Conservation (phyloP, 2,113 vertebrate genomes). For the Athene cunicularia region DNA sequence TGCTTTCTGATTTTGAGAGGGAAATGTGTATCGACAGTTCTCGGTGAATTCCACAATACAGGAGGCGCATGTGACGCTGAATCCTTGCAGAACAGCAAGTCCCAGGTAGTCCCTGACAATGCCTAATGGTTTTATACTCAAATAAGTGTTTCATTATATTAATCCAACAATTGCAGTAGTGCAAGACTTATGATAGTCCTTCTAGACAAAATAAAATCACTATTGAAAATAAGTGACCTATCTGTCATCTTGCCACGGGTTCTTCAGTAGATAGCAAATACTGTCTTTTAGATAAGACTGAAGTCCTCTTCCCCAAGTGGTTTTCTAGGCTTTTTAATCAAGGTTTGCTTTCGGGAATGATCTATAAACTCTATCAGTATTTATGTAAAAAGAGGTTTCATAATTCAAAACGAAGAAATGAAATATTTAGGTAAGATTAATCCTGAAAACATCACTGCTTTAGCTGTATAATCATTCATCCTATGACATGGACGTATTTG, state of each 20-base stretch:
- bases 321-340: constrained; percentile 5
- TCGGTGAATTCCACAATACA: not conserved
- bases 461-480: not conserved
- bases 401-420: constrained; percentile 50
- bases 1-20: constrained; percentile 3
- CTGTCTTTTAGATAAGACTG: not conserved
- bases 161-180: not conserved
- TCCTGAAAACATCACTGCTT: constrained; percentile 16
- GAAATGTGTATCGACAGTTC: constrained; percentile 14
- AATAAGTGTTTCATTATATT: not conserved
- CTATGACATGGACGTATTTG: not conserved
- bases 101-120: not conserved
- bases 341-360: constrained; percentile 11
- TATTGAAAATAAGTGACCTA: not conserved
- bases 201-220: not conserved
- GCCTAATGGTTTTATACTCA: not conserved
- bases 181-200: not conserved
- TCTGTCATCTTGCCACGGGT: not conserved
- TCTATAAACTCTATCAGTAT: constrained; percentile 23
- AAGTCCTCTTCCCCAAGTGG: not conserved
- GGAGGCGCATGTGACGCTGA: not conserved
- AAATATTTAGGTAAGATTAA: constrained; percentile 53
- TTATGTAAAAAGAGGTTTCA: constrained; percentile 43
- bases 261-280: not conserved
- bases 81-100: not conserved